These are phyloP conservation scores for Perdita meconis DNA, from an alignment of 2,888 invertebrate genomes.

Conservation along the genomic window DNA sequence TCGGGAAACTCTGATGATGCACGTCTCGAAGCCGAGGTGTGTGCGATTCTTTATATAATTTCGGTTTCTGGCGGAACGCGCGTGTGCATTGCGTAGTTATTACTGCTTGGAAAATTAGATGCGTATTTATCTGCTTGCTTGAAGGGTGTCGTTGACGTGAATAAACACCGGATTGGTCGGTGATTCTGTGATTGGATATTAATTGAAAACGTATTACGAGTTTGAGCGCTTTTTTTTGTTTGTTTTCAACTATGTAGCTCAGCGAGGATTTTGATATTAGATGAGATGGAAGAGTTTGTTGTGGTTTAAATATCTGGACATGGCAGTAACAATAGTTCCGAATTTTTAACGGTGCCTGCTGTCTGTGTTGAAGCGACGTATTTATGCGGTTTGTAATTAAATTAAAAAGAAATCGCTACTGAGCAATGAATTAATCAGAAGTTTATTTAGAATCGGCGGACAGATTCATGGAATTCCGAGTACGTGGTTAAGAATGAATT, in stretches of 20 bases:
- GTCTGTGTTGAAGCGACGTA: too few species aligned
- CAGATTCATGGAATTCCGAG: too few species aligned
- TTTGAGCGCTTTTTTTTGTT: too few species aligned
- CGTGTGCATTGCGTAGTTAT: neutral
- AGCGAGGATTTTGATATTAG: neutral
- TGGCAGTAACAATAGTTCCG: too few species aligned
- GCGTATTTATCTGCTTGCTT: neutral
- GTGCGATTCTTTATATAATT: slow-evolving; percentile 1
- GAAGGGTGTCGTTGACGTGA: neutral
- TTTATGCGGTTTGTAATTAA: too few species aligned
- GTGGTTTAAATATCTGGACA: neutral
- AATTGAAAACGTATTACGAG: neutral
- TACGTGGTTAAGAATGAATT: too few species aligned
- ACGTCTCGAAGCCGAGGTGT: too few species aligned
- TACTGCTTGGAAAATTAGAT: neutral
- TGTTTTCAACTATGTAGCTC: too few species aligned
- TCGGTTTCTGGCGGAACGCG: neutral
- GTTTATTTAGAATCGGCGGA: too few species aligned
- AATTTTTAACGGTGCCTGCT: too few species aligned
- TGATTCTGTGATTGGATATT: neutral
- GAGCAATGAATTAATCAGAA: too few species aligned
- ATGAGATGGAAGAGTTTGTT: neutral
- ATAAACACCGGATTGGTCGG: neutral
- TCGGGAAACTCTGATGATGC: neutral
- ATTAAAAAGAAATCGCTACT: too few species aligned